Base-by-base conservation (phyloP, 2,113 vertebrate genomes). In the Poeciliopsis turrubarensis region DNA sequence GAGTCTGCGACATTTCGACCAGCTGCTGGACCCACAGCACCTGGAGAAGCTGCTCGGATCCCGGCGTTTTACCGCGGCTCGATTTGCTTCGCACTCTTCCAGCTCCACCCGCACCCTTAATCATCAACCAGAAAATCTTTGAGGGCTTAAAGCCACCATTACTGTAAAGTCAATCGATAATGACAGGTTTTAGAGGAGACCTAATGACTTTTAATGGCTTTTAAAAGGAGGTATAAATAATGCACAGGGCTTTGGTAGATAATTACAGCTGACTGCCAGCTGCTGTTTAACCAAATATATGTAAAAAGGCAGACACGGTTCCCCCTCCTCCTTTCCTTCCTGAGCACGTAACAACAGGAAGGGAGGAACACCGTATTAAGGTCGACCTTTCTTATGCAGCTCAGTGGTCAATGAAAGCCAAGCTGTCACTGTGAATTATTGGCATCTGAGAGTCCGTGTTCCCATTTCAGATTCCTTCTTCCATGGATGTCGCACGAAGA, bases 161-260 rank as follows among this genome's bases (percentile, higher is more conserved):
- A 94, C 88, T 89, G 91, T 87, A 92, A 89, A 91, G 92, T 91
- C 92, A 88, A 91, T 94, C 89, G 86, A 93, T 94, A 92, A 93
- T 94, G 93, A 91, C 88, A 89, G 80, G 82, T 93, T 94, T 92
- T 88, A 92, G 87, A 88, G 68, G 68, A 78, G 86, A 75, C 84
- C 83, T 82, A 92, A 92, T 86, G 84, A 92, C 89, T 91, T 87
- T 87, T 87, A 94, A 93, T 93, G 91, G 92, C 88, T 93, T 94
- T 92, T 92, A 93, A 93, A 93, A 89, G 77, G 83, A 80, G 77
- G 76, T 81, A 92, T 93, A 94, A 93, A 95, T 94, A 92, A 95
- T 93, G 87, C 92, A 94, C 81, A 10, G 71, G 37, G 37, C 88
- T 80, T 73, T 82, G 73, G 84, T 89, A 86, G 92, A 85, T 93